Evolutionary conservation across 2,888 invertebrate species (phyloP).

Genomic region (Eumerus sabulonum): DNA sequence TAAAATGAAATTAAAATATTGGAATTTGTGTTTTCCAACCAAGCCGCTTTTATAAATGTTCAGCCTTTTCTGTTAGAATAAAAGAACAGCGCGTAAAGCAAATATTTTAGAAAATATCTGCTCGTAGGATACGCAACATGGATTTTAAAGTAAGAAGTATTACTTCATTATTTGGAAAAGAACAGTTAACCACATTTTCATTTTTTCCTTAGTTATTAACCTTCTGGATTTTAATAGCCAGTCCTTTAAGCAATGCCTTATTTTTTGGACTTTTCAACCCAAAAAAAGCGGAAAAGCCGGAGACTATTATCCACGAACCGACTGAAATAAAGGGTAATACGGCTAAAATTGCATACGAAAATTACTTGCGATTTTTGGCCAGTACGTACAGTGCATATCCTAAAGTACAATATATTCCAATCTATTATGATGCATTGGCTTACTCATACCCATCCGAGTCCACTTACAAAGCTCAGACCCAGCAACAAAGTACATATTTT

Average conservation of each 20-base stretch:
- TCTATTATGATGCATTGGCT: constrained; percentile 26
- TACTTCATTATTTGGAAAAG: no score
- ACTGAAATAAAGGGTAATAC: background rate
- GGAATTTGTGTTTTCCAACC: no score
- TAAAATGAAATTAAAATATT: no score
- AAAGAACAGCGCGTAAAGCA: no score
- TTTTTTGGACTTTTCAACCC: constrained; percentile 53
- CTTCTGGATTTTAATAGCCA: constrained; percentile 14
- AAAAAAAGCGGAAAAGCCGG: constrained; percentile 28
- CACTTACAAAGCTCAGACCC: background rate
- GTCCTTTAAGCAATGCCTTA: constrained; percentile 6
- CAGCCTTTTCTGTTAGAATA: no score
- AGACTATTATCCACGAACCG: constrained; percentile 21
- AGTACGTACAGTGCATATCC: constrained; percentile 15
- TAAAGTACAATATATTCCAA: constrained; percentile 11
- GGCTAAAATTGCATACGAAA: constrained; percentile 37
- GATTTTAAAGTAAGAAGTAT: no score
- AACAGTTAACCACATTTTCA: background rate
- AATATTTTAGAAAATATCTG: no score
- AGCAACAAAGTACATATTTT: constrained; percentile 2
- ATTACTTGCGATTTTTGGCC: constrained; percentile 28
- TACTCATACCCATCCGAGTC: constrained; percentile 16
- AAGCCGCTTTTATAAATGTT: no score
- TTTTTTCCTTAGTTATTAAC: constrained; percentile 24
- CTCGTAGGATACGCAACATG: no score